Evolutionary conservation across 2,888 invertebrate species (phyloP).

Genomic region (Bombylius discolor): DNA sequence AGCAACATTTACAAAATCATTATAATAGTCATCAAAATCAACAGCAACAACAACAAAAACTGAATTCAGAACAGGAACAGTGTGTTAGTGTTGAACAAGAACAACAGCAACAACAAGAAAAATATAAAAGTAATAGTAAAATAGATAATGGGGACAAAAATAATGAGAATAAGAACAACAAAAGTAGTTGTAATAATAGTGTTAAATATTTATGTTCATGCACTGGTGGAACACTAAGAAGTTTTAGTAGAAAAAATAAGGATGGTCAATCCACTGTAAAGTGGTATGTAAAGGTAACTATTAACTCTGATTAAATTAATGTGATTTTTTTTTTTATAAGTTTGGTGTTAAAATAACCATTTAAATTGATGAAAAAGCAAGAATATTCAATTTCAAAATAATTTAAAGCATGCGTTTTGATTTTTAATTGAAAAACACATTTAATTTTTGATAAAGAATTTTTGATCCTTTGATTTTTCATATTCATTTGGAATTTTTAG

Average conservation of each 20-base stretch:
- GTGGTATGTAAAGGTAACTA: constrained; percentile 61
- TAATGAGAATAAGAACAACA: background rate
- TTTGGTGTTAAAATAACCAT: too few relatives aligned
- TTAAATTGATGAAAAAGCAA: too few relatives aligned
- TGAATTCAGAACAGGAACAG: background rate
- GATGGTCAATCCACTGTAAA: constrained; percentile 35
- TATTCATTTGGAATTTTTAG: too few relatives aligned
- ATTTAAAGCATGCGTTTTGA: too few relatives aligned
- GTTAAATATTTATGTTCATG: constrained; percentile 32
- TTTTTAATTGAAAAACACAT: too few relatives aligned
- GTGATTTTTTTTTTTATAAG: too few relatives aligned
- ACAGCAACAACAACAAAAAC: constrained; percentile 13
- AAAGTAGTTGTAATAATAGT: background rate
- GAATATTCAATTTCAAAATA: too few relatives aligned
- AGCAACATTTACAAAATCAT: constrained; percentile 21
- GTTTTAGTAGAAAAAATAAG: constrained; percentile 27
- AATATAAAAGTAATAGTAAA: constrained; percentile 4
- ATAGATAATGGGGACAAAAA: constrained; percentile 1
- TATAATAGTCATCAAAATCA: constrained; percentile 18
- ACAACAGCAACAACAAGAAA: constrained; percentile 13
- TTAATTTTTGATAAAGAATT: too few relatives aligned
- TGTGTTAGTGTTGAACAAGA: constrained; percentile 16
- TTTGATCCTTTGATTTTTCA: too few relatives aligned
- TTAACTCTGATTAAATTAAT: background rate
- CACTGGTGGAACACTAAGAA: constrained; percentile 29